Conservation (phyloP, 2,113 vertebrate genomes). For the Platycercus adscitus region DNA sequence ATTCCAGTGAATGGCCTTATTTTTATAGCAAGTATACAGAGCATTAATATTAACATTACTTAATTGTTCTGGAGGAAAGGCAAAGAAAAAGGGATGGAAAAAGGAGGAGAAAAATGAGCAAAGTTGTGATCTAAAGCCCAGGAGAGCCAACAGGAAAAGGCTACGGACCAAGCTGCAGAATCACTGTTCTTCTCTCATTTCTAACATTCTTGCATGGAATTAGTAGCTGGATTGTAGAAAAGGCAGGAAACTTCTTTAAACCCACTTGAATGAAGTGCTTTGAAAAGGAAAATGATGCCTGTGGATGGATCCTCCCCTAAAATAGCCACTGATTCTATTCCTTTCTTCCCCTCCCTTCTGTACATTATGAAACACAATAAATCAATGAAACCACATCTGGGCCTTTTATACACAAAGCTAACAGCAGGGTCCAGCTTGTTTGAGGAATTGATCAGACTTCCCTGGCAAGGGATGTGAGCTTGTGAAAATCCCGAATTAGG, state of each 20-base stretch:
- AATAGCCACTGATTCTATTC: rapidly evolving
- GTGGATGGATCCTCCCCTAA: background rate
- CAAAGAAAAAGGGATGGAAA: background rate
- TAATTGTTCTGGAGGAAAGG: background rate
- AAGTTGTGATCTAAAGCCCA: background rate
- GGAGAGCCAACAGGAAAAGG: background rate
- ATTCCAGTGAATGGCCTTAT: background rate
- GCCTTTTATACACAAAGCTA: background rate
- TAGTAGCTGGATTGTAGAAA: background rate
- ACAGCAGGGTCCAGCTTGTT: background rate
- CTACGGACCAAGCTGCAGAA: background rate
- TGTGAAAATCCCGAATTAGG: background rate
- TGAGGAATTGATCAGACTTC: background rate
- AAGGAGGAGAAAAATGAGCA: background rate
- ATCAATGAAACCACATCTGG: background rate
- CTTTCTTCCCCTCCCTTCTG: background rate
- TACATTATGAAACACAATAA: background rate
- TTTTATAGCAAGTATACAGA: background rate
- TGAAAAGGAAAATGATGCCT: background rate
- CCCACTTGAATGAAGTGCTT: background rate
- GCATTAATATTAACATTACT: background rate
- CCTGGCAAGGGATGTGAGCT: background rate
- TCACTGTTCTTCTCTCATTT: background rate
- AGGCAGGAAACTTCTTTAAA: background rate
- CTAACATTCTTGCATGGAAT: background rate